A percentile compares a stretch with the other conserved stretches of the same genome.
Conservation (phyloP, 1,140 invertebrate genomes). For the Stenopsyche tienmushanensis region DNA sequence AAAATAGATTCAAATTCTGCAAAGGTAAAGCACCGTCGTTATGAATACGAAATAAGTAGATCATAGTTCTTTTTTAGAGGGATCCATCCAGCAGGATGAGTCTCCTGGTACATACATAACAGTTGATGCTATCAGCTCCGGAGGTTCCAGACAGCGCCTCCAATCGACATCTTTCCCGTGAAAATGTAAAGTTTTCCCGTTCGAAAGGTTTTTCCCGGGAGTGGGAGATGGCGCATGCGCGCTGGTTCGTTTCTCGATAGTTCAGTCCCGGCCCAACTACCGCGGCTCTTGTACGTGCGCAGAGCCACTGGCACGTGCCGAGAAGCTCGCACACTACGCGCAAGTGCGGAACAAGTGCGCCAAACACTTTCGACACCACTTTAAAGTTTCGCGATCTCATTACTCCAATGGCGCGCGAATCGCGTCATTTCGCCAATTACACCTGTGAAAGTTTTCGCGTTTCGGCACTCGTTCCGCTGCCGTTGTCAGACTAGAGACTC, state of each 20-base stretch:
- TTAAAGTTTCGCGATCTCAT: slow-evolving; percentile 4
- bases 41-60: too few relatives aligned
- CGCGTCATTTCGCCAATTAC: not conserved
- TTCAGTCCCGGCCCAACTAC: not conserved
- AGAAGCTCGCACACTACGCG: not conserved
- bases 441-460: not conserved
- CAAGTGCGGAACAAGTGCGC: slow-evolving; percentile 8
- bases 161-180: not conserved
- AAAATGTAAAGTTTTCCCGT: not conserved
- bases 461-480: not conserved
- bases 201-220: not conserved
- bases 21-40: too few relatives aligned
- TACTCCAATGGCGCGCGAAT: not conserved
- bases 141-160: too few relatives aligned
- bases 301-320: not conserved
- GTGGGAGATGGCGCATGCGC: not conserved
- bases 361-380: not conserved
- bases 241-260: not conserved
- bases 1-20: too few relatives aligned
- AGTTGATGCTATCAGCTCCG: too few relatives aligned
- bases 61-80: too few relatives aligned
- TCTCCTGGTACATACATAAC: too few relatives aligned
- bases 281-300: not conserved
- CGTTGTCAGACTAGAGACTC: too few relatives aligned
- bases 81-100: too few relatives aligned